Evolutionary conservation across 2,888 invertebrate species (phyloP).

Genomic region (Antitype chi): DNA sequence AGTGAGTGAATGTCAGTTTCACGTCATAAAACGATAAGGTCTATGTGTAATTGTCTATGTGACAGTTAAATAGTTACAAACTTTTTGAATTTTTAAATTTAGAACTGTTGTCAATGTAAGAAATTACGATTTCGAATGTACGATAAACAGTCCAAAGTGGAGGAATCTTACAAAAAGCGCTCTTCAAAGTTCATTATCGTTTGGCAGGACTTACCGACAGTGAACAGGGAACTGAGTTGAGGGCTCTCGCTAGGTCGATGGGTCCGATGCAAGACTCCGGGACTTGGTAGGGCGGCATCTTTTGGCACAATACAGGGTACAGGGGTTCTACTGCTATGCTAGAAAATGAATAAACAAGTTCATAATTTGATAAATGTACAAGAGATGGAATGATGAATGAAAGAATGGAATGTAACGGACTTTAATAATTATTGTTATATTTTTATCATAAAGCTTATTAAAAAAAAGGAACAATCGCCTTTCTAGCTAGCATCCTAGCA

Average conservation of each 20-base stretch:
- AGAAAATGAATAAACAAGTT: slow-evolving; percentile 68
- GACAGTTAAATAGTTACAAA: background rate
- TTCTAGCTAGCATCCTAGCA: no score
- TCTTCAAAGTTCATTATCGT: background rate
- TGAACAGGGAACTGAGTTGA: slow-evolving; percentile 97
- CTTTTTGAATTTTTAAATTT: background rate
- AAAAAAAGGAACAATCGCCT: no score
- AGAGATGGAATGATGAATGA: no score
- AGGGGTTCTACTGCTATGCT: slow-evolving; percentile 98
- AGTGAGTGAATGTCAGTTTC: background rate
- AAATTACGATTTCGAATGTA: background rate
- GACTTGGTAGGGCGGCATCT: slow-evolving; percentile 87
- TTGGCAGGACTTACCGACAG: slow-evolving; percentile 91
- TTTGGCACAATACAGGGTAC: slow-evolving; percentile 93
- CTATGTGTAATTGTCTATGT: background rate
- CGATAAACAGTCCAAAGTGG: background rate
- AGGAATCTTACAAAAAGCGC: background rate
- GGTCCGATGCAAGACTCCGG: slow-evolving; percentile 91
- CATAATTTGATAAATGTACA: background rate
- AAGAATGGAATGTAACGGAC: background rate
- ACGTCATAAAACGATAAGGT: background rate
- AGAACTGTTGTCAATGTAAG: background rate
- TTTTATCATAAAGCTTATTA: no score
- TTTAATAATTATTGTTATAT: background rate
- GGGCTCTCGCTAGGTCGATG: slow-evolving; percentile 94